Evolutionary conservation across 2,888 invertebrate species (phyloP).

Genomic region (Melanophora roralis): DNA sequence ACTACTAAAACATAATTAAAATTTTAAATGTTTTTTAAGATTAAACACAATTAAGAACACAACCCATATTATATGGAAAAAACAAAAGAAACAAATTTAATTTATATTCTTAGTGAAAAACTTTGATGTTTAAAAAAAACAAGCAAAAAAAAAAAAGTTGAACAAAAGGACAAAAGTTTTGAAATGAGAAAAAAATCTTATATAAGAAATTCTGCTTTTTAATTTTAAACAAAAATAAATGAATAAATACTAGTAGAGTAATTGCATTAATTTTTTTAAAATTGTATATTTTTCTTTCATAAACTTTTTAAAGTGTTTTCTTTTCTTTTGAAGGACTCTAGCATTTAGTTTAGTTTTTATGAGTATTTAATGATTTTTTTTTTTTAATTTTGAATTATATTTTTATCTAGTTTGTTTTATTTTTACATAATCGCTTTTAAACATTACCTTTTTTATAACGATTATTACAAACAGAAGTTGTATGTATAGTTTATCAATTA

Average conservation of each 20-base stretch:
- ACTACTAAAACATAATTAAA: constrained; percentile 17
- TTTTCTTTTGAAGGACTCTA: neutral
- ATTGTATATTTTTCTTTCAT: neutral
- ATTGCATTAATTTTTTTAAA: neutral
- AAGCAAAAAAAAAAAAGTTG: neutral
- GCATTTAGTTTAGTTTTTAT: constrained; percentile 18
- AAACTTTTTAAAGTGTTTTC: neutral
- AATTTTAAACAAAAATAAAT: neutral
- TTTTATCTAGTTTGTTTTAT: constrained; percentile 44
- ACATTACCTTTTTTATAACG: constrained; percentile 22
- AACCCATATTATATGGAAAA: neutral
- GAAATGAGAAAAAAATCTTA: neutral
- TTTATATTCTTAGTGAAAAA: constrained; percentile 18
- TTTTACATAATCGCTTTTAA: constrained; percentile 21
- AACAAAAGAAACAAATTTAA: neutral
- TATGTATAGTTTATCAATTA: constrained; percentile 59
- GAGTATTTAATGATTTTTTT: constrained; percentile 20
- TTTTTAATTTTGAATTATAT: constrained; percentile 35
- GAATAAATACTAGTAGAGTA: neutral
- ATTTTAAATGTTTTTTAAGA: constrained; percentile 29
- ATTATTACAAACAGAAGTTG: constrained; percentile 34
- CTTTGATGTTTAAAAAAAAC: constrained; percentile 15
- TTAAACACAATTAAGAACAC: neutral
- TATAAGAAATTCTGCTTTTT: constrained; percentile 19
- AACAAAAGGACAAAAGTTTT: neutral